Percentiles rank a stretch among this genome's conserved stretches.
These are phyloP conservation scores for Epicauta chinensis DNA, from an alignment of 1,140 invertebrate genomes.

Conservation along the genomic window DNA sequence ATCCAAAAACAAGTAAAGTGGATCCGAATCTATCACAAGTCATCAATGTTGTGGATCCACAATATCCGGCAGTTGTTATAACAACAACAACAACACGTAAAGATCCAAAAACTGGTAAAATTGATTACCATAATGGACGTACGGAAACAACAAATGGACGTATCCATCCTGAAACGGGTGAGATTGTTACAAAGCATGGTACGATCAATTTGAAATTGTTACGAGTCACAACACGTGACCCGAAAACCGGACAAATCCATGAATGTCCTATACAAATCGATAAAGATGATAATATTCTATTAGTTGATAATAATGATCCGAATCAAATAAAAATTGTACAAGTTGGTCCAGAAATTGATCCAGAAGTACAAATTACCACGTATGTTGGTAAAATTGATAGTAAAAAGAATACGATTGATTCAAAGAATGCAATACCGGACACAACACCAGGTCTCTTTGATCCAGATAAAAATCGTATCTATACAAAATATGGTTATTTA, in stretches of 20 bases:
- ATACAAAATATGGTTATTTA: conserved; percentile 61
- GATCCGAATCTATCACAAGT: conserved; percentile 56
- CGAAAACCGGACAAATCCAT: conserved; percentile 55
- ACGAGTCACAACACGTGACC: conserved; percentile 50
- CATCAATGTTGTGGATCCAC: conserved; percentile 58
- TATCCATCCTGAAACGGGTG: conserved; percentile 55
- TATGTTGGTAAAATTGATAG: conserved; percentile 50
- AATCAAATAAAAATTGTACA: conserved; percentile 49
- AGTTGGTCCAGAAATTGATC: conserved; percentile 50
- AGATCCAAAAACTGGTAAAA: conserved; percentile 52
- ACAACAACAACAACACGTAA: conserved; percentile 56
- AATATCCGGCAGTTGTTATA: conserved; percentile 58
- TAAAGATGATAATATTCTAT: conserved; percentile 47
- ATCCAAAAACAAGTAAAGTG: conserved; percentile 53
- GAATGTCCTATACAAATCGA: conserved; percentile 37
- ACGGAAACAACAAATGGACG: conserved; percentile 59
- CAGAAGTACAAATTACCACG: conserved; percentile 50
- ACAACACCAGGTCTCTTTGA: conserved; percentile 58
- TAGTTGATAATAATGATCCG: conserved; percentile 48
- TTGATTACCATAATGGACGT: conserved; percentile 51
- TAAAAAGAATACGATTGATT: conserved; percentile 56
- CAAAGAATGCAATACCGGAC: conserved; percentile 53
- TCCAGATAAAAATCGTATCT: conserved; percentile 58
- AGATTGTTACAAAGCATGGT: conserved; percentile 61
- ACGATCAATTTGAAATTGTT: conserved; percentile 56